Evolutionary conservation across 2,888 invertebrate genomes (phyloP), one percentile per base, ranked within the genome.

Genomic region (Syritta pipiens): DNA sequence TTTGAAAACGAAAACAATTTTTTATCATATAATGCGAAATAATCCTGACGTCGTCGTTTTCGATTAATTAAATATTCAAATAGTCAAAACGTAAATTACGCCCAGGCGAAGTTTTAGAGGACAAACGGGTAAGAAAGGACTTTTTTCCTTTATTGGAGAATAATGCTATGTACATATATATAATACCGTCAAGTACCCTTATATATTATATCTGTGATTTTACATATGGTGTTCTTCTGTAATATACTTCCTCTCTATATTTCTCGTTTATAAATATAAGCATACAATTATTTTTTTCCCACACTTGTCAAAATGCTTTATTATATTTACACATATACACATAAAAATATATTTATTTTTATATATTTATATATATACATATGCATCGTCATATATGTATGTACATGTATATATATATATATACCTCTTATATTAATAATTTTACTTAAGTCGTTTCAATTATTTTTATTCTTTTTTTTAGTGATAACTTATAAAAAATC

Each of bases 51-150:
- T n/a, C n/a, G n/a, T n/a, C n/a, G n/a, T n/a, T 63, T 37, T 51
- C 24, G 28, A 20, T 51, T 35, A 9, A 51, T 40, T 19, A 3
- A 37, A 46, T n/a, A 59, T 49, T 37, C 3, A 49, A 51, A 68
- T 62, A 79, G 79, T 74, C 60, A 7, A 79, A 79, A 62, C 74
- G 79, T 49, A 79, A 96, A 93, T 95, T 96, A 90, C 95, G 96
- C 87, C 96, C 96, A 86, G 96, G 96, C 90, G 96, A 96, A 93
- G 94, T 97, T 90, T 90, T 95, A 91, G 95, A 95, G 91, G 96
- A 96, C 90, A 95, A 94, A 92, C 95, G 96, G 96, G 96, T 97
- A 95, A 95, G 90, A 65, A 72, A 60, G 53, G 72, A 22, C 5
- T 55, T 46, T 40, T 59, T 59, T 24, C 42, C 17, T 51, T 17